Evolutionary conservation across 1,140 invertebrate genomes (phyloP).

Genomic region (Aphaenogaster ashmeadi): DNA sequence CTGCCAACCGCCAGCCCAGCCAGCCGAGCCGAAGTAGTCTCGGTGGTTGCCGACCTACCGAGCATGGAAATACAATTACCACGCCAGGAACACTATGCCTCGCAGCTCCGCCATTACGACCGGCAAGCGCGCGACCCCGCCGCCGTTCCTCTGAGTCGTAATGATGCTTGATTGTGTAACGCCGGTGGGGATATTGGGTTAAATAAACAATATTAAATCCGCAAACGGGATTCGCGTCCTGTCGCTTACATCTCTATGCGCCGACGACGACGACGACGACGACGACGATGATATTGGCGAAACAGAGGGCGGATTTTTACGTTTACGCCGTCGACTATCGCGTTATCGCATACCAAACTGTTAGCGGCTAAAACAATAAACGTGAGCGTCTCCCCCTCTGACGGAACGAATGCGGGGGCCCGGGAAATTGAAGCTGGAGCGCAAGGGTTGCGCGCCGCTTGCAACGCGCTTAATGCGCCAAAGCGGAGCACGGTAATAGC

Average conservation of each 20-base stretch:
- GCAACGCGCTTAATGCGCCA: slow-evolving; percentile 40
- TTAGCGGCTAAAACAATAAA: slow-evolving; percentile 63
- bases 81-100: slow-evolving; percentile 77
- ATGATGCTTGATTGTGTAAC: slow-evolving; percentile 85
- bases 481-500: slow-evolving; percentile 52
- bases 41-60: slow-evolving; percentile 77
- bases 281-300: neutral
- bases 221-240: slow-evolving; percentile 77
- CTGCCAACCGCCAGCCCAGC: slow-evolving; percentile 63
- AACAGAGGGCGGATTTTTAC: slow-evolving; percentile 24
- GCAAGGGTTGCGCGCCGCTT: slow-evolving; percentile 35
- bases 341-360: neutral
- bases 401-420: slow-evolving; percentile 21
- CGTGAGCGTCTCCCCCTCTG: slow-evolving; percentile 1
- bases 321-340: slow-evolving; percentile 9
- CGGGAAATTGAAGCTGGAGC: slow-evolving; percentile 13
- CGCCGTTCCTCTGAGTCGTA: slow-evolving; percentile 77
- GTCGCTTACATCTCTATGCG: slow-evolving; percentile 16
- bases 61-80: slow-evolving; percentile 86
- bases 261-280: neutral
- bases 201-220: slow-evolving; percentile 85
- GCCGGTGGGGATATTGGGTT: slow-evolving; percentile 84
- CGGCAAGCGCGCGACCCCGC: slow-evolving; percentile 41
- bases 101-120: slow-evolving; percentile 73
- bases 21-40: slow-evolving; percentile 66